These are phyloP conservation scores for Pocillopora grandis DNA, from an alignment of 92 coral and sea anemone species.

Conservation along the genomic window DNA sequence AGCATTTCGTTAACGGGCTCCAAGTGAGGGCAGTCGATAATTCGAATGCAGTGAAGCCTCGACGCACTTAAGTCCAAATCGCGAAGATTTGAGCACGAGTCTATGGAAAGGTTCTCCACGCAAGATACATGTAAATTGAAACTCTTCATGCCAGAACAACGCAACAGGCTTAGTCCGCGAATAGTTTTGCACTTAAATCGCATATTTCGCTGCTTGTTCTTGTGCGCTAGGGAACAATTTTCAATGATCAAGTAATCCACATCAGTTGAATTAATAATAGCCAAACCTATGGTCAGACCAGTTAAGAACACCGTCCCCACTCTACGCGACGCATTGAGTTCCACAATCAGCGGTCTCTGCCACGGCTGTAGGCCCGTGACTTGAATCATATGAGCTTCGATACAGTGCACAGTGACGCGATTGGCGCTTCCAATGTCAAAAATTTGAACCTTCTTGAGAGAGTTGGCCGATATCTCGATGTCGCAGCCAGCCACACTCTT, in stretches of 20 bases:
- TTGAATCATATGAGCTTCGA: conserved; percentile 47
- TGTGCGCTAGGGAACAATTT: conserved; percentile 58
- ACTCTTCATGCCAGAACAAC: conserved; percentile 61
- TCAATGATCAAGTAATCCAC: conserved; percentile 56
- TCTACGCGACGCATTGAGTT: conserved; percentile 47
- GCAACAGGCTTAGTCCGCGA: conserved; percentile 61
- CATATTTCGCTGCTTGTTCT: conserved; percentile 53
- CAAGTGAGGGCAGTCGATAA: conserved; percentile 62
- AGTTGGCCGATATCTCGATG: conserved; percentile 41
- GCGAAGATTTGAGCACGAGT: conserved; percentile 66
- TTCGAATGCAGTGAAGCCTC: conserved; percentile 49
- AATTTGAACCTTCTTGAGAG: conserved; percentile 64
- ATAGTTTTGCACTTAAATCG: conserved; percentile 64
- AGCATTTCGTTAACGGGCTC: conserved; percentile 29
- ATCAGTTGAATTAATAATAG: conserved; percentile 41
- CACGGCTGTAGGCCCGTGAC: conserved; percentile 56
- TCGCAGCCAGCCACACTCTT: conserved; percentile 42
- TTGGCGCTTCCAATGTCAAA: conserved; percentile 52
- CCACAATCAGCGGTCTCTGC: conserved; percentile 51
- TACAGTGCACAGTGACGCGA: conserved; percentile 50
- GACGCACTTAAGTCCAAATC: conserved; percentile 56
- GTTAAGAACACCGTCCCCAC: conserved; percentile 45
- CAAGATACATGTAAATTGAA: conserved; percentile 65
- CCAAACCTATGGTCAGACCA: conserved; percentile 42
- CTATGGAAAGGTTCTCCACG: conserved; percentile 54